A percentile compares a stretch with the other conserved stretches of the same genome.
phyloP scores from a whole-genome alignment of 2,113 vertebrate genomes.

The Bufo bufo region DNA sequence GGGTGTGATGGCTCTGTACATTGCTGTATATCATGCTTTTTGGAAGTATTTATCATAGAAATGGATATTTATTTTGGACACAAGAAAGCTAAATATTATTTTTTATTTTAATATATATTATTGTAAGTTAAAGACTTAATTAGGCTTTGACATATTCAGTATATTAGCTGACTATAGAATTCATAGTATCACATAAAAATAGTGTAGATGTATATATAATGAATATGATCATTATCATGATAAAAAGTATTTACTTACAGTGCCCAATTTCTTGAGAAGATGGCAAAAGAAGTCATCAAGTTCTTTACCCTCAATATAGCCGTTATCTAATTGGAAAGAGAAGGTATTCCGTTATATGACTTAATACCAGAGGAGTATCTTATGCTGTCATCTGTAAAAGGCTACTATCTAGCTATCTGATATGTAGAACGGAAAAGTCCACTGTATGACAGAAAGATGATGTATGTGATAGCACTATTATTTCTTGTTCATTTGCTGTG shows the following conservation, averaged over 20 bases:
- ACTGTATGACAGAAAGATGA: not conserved
- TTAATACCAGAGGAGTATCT: not conserved
- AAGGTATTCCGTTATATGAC: not conserved
- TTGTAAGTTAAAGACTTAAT: no score
- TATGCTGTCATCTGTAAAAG: not conserved
- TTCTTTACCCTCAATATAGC: conserved; percentile 92
- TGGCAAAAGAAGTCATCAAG: conserved; percentile 89
- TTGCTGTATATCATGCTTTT: no score
- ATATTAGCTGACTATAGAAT: no score
- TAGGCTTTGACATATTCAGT: no score
- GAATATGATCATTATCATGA: not conserved
- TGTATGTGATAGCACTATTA: not conserved
- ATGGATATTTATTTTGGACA: no score
- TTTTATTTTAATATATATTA: no score
- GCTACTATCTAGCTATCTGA: not conserved
- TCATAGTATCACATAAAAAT: no score
- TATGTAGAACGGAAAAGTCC: not conserved
- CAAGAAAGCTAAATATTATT: no score
- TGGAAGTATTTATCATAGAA: no score
- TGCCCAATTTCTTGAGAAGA: conserved; percentile 77
- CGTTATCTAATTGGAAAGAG: conserved; percentile 80
- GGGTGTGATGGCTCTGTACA: no score
- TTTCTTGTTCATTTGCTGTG: not conserved
- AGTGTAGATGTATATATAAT: no score
- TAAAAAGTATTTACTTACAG: conserved; percentile 72